Evolutionary conservation across 2,113 vertebrate species (phyloP), one percentile per base, ranked within the genome.

Genomic region (Ammodytes dubius): DNA sequence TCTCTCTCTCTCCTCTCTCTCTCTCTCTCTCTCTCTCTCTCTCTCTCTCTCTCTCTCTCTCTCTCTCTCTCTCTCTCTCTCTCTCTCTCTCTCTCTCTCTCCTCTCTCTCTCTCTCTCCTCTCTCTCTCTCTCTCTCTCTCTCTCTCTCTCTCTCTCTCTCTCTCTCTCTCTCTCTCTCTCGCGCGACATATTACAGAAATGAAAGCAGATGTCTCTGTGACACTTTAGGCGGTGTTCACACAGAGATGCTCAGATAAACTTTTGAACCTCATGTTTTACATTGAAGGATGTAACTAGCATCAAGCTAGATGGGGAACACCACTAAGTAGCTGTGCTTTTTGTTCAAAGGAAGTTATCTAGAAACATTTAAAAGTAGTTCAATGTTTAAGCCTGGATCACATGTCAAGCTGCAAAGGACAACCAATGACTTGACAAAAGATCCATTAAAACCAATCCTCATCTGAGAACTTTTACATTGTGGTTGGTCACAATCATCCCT

Each of bases 181-280:
- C 37, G 35, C 50, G 40, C 1, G 2, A 65, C 50, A 82, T 35
- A 68, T 11, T 63, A 82, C 37, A 69, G 42, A 56, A 64, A 79
- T 74, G 49, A 78, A 78, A 70, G 57, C 15, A 68, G 60, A 39
- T 54, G 15, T 60, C 35, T 73, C 47, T 45, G 47, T 39, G 53
- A 70, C 68, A 85, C 75, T 69, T 56, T 0, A 50, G 43, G 59
- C 43, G 43, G 66, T 70, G 60, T 69, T 58, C 57, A 81, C 49
- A 73, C 27, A 68, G 75, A 74, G 39, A 56, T 15, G 10, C 2
- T 50, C 7, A 79, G 52, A 80, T 40, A 61, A n/a, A 1, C 27
- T 68, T 54, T 58, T 72, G 3, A 85, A 72, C 61, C 67, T 19
- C 19, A 53, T 50, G 35, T 52, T 70, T 70, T 75, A 69, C 35